Evolutionary conservation across 2,888 invertebrate genomes (phyloP), one percentile per base, ranked within the genome.

Genomic region (Cantharis nigra): DNA sequence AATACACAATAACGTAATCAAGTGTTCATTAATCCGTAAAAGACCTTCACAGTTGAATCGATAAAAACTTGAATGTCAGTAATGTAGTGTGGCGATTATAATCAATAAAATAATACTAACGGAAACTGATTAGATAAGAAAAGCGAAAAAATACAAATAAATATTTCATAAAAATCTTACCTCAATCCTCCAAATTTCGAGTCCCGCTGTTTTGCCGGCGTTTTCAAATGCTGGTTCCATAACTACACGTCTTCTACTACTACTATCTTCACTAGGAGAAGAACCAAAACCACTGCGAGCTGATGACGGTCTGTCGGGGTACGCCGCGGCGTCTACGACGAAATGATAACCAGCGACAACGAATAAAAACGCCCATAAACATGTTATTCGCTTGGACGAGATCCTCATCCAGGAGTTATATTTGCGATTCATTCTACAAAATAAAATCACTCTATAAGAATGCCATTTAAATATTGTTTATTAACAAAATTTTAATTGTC

Each of bases 151-250:
- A 49, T 7, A 49, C 7, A 33, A 33, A 13, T 14, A 74, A 71
- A 65, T 10, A 0, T 30, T 10, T 30, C 2, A 30, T 30, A 11
- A 10, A 30, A 65, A 69, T 87, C 90, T 90, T 87, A 95, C 96
- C 91, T 96, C 95, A 79, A 96, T 93, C 85, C 96, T 91, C 95
- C 95, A 96, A 83, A 95, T 91, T 88, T 94, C 93, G 0, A 95
- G 83, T 0, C 96, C 96, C 7, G 92, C 90, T 70, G 89, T 88
- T 84, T 91, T 89, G 1, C 96, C 96, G 69, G 94, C 92, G 80
- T 91, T 92, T 75, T 89, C 91, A 86, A 96, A 96, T 3, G 94
- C 95, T 78, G 93, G 89, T 83, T 93, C 91, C 65, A 90, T 90
- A 87, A 91, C 90, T 77, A 80, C 84, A 72, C 78, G 65, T 26